Evolutionary conservation across 2,888 invertebrate species (phyloP), one percentile per base, ranked within the genome.

Genomic region (Euclidia mi): DNA sequence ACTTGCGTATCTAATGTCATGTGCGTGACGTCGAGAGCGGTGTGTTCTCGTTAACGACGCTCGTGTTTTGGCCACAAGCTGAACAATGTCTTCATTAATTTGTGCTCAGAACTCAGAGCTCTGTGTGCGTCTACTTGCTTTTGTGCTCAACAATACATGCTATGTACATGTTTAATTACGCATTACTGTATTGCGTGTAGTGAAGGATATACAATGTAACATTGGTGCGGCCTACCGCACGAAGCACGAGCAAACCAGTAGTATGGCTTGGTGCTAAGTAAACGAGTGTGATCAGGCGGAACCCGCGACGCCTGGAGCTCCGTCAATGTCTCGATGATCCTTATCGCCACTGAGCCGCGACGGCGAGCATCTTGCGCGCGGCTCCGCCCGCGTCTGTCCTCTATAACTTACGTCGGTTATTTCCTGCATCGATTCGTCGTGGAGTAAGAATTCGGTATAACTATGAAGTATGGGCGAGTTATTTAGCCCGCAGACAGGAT

Each of bases 41-140:
- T 14, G 14, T 12, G 29, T 9, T 18, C 29, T 4, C 29, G 28
- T 17, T 29, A 29, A 37, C 28, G 28, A 29, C 12, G 29, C 11
- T 12, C 29, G 17, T 29, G 29, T 25, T 14, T 15, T 32, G 12
- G 44, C 15, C 15, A 3, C 1, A n/a, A n/a, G 14, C 11, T n/a
- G 11, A 25, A 37, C 38, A 40, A 48, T 40, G 40, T 32, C 40
- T 41, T 48, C 40, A 20, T 48, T 31, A 40, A 9, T 25, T 14
- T 18, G 12, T 14, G n/a, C 14, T 32, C 20, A 40, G n/a, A n/a
- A n/a, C n/a, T 32, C 20, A 15, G n/a, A 14, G 32, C 31, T 25
- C 20, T n/a, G 12, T 11, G 3, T 11, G 11, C 3, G 20, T 2
- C 14, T 14, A n/a, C 31, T 34, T 32, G 41, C n/a, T 41, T 32